These are phyloP conservation scores for Protomyctophum bolini DNA, from an alignment of 2,113 vertebrate species.

Conservation along the genomic window DNA sequence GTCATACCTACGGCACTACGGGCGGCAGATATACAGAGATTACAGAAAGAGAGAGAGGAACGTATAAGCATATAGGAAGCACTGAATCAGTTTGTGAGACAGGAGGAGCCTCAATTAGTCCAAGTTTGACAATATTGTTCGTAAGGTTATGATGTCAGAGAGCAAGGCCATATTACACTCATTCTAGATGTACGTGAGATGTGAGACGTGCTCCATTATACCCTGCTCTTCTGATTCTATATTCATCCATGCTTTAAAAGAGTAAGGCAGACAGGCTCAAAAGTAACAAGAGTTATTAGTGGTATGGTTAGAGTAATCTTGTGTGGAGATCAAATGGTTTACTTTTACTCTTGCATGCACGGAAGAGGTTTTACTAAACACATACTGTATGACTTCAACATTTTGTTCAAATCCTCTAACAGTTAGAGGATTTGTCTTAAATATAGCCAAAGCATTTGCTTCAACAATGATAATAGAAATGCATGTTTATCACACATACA, in stretches of 20 bases:
- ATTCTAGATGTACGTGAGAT: no score
- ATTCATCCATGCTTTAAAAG: no score
- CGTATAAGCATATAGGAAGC: not conserved
- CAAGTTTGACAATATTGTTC: not conserved
- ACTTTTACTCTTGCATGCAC: no score
- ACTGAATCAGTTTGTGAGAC: not conserved
- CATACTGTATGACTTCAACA: not conserved
- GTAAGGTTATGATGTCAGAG: no score
- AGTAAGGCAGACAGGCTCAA: no score
- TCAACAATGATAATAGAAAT: not conserved
- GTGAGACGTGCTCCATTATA: no score
- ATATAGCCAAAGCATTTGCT: not conserved
- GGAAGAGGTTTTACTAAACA: not conserved
- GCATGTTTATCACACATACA: conserved; percentile 1
- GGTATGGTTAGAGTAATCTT: no score
- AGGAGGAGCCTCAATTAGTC: not conserved
- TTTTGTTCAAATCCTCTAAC: not conserved
- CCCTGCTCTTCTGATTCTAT: no score
- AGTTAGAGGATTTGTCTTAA: not conserved
- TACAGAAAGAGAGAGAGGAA: not conserved
- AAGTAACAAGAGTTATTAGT: no score
- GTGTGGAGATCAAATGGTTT: no score
- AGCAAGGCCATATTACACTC: no score
- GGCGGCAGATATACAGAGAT: conserved; percentile 6
- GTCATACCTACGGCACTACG: conserved; percentile 26